Conservation (phyloP, 2,113 vertebrate genomes). For the Strigops habroptila region DNA sequence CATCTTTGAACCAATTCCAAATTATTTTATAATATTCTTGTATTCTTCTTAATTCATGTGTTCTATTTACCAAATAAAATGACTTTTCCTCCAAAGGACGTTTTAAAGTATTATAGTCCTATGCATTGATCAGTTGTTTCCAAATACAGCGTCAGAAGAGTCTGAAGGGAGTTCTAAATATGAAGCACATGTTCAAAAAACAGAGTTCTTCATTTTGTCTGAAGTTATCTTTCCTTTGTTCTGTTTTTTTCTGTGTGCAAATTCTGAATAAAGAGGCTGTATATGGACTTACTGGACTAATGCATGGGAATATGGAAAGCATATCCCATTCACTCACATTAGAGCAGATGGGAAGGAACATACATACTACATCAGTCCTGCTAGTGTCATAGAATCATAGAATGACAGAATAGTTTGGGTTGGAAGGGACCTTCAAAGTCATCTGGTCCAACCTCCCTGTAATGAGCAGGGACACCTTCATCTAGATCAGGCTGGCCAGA, state of each 20-base stretch:
- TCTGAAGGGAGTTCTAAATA: neutral
- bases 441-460: neutral
- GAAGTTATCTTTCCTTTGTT: neutral
- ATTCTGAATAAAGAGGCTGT: neutral
- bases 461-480: neutral
- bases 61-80: constrained; percentile 74
- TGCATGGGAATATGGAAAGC: neutral
- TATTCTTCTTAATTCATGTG: constrained; percentile 72
- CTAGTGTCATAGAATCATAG: neutral
- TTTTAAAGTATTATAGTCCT: constrained; percentile 60
- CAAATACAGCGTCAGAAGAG: neutral
- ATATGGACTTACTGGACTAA: neutral
- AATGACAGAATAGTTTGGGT: neutral
- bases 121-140: constrained; percentile 33
- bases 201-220: neutral
- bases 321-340: neutral
- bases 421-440: neutral
- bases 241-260: neutral
- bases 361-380: neutral
- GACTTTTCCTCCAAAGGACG: constrained; percentile 60
- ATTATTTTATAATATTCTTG: constrained; percentile 73
- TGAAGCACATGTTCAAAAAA: neutral
- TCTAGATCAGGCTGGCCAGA: neutral
- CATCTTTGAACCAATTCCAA: constrained; percentile 72
- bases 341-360: neutral